These are phyloP conservation scores for Fistularia tabacaria DNA, from an alignment of 2,797 vertebrate genomes.

Conservation along the genomic window DNA sequence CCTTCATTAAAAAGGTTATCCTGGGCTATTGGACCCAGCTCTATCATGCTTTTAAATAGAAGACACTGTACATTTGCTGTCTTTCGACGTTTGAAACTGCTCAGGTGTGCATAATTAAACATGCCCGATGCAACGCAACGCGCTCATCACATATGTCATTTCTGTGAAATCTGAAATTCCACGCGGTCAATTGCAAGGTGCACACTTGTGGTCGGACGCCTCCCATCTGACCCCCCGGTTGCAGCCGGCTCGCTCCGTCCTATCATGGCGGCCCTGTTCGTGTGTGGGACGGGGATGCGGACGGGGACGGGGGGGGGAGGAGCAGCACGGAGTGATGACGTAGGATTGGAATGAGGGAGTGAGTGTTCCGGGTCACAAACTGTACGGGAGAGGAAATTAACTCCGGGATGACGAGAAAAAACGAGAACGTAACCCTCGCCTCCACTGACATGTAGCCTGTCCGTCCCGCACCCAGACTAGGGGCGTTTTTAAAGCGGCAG, in stretches of 20 bases:
- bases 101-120: no score
- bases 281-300: no score
- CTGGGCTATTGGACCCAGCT: no score
- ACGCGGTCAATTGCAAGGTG: no score
- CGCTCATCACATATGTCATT: no score
- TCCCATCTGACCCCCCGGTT: background rate
- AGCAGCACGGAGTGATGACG: constrained; percentile 72
- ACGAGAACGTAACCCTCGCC: constrained; percentile 47
- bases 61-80: no score
- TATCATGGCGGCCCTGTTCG: constrained; percentile 52
- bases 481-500: constrained; percentile 8
- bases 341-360: constrained; percentile 82
- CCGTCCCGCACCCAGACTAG: constrained; percentile 6
- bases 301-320: constrained; percentile 56
- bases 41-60: no score
- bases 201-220: no score
- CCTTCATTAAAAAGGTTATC: no score
- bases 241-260: constrained; percentile 2
- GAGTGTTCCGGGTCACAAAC: constrained; percentile 82
- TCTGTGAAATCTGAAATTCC: no score
- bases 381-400: constrained; percentile 78
- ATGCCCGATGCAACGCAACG: no score
- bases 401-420: constrained; percentile 55
- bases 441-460: constrained; percentile 44
- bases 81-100: no score